Evolutionary conservation across 2,113 vertebrate species (phyloP).

Genomic region (Chaetorhynchus papuensis): DNA sequence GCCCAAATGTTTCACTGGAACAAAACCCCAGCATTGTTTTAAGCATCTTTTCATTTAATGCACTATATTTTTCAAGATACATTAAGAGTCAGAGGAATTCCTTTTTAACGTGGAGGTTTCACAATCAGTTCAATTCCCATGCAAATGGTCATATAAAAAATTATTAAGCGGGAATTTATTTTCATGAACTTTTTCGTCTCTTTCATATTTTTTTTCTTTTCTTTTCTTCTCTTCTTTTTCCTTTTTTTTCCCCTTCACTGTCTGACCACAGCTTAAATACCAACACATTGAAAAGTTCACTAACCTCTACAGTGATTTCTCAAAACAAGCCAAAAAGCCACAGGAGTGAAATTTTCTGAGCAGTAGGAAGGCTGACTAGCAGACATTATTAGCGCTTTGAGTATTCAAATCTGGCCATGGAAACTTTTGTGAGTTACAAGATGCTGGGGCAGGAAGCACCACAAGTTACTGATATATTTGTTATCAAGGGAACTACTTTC

Average conservation of each 20-base stretch:
- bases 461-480: constrained; percentile 9
- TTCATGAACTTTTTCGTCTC: background rate
- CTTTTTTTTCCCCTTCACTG: background rate
- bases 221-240: background rate
- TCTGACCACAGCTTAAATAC: constrained; percentile 69
- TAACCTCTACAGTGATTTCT: constrained; percentile 69
- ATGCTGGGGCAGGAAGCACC: constrained; percentile 33
- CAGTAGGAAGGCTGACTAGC: constrained; percentile 68
- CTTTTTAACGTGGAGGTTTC: constrained; percentile 29
- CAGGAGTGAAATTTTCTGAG: constrained; percentile 75
- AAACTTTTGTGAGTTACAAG: constrained; percentile 58
- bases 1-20: constrained; percentile 80
- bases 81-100: constrained; percentile 45
- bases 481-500: constrained; percentile 52
- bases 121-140: constrained; percentile 2
- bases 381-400: constrained; percentile 64
- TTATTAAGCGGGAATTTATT: background rate
- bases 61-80: constrained; percentile 58
- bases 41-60: constrained; percentile 76
- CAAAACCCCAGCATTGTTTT: constrained; percentile 77
- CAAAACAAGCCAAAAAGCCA: constrained; percentile 69
- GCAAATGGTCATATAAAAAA: background rate
- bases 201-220: background rate
- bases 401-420: constrained; percentile 41
- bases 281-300: constrained; percentile 67